Evolutionary conservation across 2,888 invertebrate species (phyloP), one percentile per base, ranked within the genome.

Genomic region (Adineta ricciae): DNA sequence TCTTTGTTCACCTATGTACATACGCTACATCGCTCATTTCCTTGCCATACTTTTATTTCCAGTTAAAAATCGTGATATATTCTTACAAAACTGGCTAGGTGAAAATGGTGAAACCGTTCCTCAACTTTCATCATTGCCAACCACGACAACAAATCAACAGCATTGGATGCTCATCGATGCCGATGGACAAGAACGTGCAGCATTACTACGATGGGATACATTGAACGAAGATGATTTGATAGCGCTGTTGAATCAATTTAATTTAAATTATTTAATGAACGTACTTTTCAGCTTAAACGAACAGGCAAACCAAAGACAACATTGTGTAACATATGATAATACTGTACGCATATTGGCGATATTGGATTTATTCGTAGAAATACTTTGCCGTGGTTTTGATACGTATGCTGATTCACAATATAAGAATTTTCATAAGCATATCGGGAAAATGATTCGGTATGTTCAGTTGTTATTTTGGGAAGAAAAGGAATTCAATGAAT

Each of bases 221-320:
- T 78, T 78, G 24, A 78, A 78, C 41, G 78, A 78, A 78, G 78
- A 78, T 78, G 78, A 78, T 78, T n/a, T 78, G 11, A 78, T 78
- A 41, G 78, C 41, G 7, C 9, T 78, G 41, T 78, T 78, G 41
- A 38, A 78, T 41, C 78, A 78, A n/a, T 78, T 78, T 78, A 41
- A 78, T 41, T 78, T 78, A 78, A 78, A 78, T 78, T 78, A 78
- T 41, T 78, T 78, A 41, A 78, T 78, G 78, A 78, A 41, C 1
- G 21, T 78, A 78, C 41, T 78, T n/a, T 78, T 78, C 8, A 78
- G n/a, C 41, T 41, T 78, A 78, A 78, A 78, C 41, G 41, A 78
- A 19, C 78, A 78, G 41, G 24, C 8, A 0, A 41, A 78, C 41
- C 73, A 78, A 41, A 24, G 24, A 41, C 73, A 78, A 78, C 38